These are phyloP conservation scores for Lophochroa leadbeateri DNA, from an alignment of 2,113 vertebrate species.

Conservation along the genomic window DNA sequence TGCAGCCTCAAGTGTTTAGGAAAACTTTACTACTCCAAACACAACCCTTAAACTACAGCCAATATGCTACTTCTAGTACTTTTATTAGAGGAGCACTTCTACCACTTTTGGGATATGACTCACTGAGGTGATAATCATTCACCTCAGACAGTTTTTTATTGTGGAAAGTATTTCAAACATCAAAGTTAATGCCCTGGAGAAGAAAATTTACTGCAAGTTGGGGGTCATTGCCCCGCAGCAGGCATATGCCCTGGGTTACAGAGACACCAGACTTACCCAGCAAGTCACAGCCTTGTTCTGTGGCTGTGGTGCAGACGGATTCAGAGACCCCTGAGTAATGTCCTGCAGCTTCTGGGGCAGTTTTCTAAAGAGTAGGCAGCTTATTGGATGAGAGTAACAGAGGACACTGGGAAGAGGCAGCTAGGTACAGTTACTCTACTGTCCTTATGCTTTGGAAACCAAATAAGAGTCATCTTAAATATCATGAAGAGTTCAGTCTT, in stretches of 20 bases:
- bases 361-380: neutral
- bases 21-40: neutral
- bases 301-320: neutral
- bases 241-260: neutral
- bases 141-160: neutral
- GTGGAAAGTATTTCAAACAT: neutral
- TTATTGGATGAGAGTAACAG: neutral
- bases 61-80: neutral
- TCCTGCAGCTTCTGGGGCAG: neutral
- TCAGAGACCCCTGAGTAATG: neutral
- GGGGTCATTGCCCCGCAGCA: neutral
- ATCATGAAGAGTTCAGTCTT: neutral
- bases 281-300: neutral
- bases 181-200: neutral
- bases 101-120: neutral
- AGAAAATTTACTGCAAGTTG: neutral
- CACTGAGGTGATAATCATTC: neutral
- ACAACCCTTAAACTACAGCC: neutral
- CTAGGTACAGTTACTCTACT: neutral
- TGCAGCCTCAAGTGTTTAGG: neutral
- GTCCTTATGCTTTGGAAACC: neutral
- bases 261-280: neutral
- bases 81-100: neutral
- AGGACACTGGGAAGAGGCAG: neutral
- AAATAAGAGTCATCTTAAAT: neutral